phyloP scores from a whole-genome alignment of 2,888 invertebrate species.

The Nomada hirtipes region DNA sequence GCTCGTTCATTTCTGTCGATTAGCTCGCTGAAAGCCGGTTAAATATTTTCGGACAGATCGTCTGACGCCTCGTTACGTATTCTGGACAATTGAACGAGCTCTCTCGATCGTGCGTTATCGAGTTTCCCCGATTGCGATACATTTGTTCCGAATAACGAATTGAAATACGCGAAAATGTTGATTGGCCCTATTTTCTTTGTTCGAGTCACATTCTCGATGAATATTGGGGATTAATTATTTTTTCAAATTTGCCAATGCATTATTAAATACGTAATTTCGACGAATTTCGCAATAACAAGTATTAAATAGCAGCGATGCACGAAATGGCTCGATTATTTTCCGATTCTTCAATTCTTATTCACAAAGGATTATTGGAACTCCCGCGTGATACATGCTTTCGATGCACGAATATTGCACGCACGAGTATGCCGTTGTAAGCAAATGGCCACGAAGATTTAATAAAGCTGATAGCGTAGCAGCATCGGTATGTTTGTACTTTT shows the following conservation, averaged over 20 bases:
- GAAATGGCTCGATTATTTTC: neutral
- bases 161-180: too few relatives aligned
- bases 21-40: slow-evolving; percentile 14
- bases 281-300: neutral
- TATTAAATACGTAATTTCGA: too few relatives aligned
- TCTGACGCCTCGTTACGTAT: slow-evolving; percentile 20
- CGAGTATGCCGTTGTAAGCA: neutral
- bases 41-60: slow-evolving; percentile 34
- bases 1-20: slow-evolving; percentile 17
- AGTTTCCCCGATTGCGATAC: neutral
- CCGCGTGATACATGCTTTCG: neutral
- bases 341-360: neutral
- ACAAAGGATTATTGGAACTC: neutral
- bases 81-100: slow-evolving; percentile 24
- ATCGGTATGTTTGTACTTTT: neutral
- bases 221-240: too few relatives aligned
- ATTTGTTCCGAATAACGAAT: neutral
- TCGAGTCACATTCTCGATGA: too few relatives aligned
- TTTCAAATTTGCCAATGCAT: too few relatives aligned
- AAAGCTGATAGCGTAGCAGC: neutral
- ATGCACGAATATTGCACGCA: neutral
- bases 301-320: too few relatives aligned
- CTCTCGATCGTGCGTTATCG: neutral
- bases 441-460: slow-evolving; percentile 9
- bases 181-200: too few relatives aligned